These are phyloP conservation scores for Pedetes capensis DNA, from an alignment of 2,113 vertebrate genomes.

Conservation along the genomic window DNA sequence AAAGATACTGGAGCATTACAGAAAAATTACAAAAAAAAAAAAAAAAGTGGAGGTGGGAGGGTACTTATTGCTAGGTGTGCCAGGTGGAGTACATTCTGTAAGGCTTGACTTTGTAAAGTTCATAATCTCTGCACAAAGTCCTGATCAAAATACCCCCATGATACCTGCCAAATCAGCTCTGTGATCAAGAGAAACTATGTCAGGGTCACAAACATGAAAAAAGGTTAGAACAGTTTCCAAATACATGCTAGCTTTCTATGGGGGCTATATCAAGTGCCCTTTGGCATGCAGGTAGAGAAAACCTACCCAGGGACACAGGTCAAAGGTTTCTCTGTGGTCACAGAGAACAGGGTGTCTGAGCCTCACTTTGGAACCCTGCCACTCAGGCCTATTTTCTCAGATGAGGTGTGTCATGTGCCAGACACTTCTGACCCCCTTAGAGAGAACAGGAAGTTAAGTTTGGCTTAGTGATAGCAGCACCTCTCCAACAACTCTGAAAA, in stretches of 20 bases:
- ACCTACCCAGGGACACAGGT: not conserved
- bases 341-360: not conserved
- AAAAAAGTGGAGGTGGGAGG: not conserved
- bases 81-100: not conserved
- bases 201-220: not conserved
- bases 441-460: not conserved
- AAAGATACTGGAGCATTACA: not conserved
- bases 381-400: not conserved
- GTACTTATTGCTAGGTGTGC: not conserved
- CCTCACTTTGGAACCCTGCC: not conserved
- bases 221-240: not conserved
- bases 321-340: not conserved
- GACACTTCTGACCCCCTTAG: not conserved
- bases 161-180: not conserved
- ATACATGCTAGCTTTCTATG: not conserved
- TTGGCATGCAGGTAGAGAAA: not conserved
- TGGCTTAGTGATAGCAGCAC: not conserved
- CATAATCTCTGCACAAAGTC: not conserved
- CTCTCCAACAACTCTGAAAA: not conserved
- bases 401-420: not conserved
- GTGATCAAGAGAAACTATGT: not conserved
- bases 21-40: not conserved
- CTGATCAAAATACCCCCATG: not conserved
- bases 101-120: not conserved
- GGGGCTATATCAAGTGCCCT: not conserved